These are phyloP conservation scores for Nylanderia fulva DNA, from an alignment of 1,140 invertebrate genomes.

Conservation along the genomic window DNA sequence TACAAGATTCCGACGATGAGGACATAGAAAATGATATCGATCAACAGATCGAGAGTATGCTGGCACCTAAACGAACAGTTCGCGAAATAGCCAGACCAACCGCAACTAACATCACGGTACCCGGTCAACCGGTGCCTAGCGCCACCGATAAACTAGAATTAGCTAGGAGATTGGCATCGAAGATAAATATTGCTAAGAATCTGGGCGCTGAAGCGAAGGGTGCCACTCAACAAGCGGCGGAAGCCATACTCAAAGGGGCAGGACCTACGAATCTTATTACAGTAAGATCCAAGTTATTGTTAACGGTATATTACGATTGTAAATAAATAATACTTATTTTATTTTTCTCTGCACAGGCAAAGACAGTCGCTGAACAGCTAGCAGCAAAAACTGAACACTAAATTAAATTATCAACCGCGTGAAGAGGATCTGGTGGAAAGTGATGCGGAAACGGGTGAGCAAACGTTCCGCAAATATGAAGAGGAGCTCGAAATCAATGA, in stretches of 20 bases:
- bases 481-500: conserved; percentile 99
- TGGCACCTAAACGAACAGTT: conserved; percentile 97
- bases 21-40: conserved; percentile 99
- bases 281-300: conserved; percentile 82
- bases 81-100: conserved; percentile 91
- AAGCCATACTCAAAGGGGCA: conserved; percentile 95
- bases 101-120: conserved; percentile 68
- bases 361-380: conserved; percentile 96
- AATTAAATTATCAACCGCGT: conserved; percentile 98
- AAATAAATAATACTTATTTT: conserved; percentile 49
- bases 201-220: conserved; percentile 95
- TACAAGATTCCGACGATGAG: conserved; percentile 99
- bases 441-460: conserved; percentile 89
- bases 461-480: conserved; percentile 97
- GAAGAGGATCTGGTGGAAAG: conserved; percentile 91
- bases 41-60: conserved; percentile 98
- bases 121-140: conserved; percentile 80
- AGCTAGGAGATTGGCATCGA: conserved; percentile 94
- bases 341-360: conserved; percentile 87
- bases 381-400: conserved; percentile 98
- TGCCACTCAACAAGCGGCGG: conserved; percentile 95
- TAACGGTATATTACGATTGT: not conserved
- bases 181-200: conserved; percentile 96
- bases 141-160: conserved; percentile 95
- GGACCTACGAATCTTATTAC: conserved; percentile 92